These are phyloP conservation scores for Chironomus riparius DNA, from an alignment of 2,888 invertebrate species.

Conservation along the genomic window DNA sequence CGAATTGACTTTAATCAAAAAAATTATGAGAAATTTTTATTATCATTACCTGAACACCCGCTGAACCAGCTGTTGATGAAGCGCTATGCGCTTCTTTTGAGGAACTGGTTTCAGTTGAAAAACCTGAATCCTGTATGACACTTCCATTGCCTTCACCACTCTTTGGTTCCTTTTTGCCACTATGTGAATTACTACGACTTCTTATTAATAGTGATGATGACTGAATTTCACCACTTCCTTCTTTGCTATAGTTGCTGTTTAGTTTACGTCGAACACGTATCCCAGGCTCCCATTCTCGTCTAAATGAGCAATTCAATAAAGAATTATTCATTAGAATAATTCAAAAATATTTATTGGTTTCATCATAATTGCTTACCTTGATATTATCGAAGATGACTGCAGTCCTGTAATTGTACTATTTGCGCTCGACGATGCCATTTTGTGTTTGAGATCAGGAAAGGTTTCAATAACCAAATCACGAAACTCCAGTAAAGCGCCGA, in stretches of 20 bases:
- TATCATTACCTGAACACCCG: slow-evolving; percentile 36
- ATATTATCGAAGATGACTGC: slow-evolving; percentile 40
- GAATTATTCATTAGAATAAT: no score
- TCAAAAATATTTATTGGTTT: no score
- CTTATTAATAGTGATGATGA: slow-evolving; percentile 44
- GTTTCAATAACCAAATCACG: slow-evolving; percentile 91
- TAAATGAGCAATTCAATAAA: slow-evolving; percentile 25
- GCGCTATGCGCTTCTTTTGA: slow-evolving; percentile 70
- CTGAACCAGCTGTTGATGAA: slow-evolving; percentile 52
- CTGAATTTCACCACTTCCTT: slow-evolving; percentile 33
- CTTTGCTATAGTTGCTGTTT: slow-evolving; percentile 35
- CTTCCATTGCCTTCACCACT: slow-evolving; percentile 48
- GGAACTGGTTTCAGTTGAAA: slow-evolving; percentile 80
- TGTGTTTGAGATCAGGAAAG: slow-evolving; percentile 81
- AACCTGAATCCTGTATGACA: slow-evolving; percentile 74
- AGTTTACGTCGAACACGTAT: slow-evolving; percentile 61
- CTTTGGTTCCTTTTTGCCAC: slow-evolving; percentile 53
- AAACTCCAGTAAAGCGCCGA: slow-evolving; percentile 82
- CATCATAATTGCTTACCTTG: slow-evolving; percentile 33
- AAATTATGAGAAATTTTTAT: no score
- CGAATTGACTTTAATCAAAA: background rate
- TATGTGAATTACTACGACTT: slow-evolving; percentile 56
- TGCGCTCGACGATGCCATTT: slow-evolving; percentile 61
- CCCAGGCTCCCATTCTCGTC: slow-evolving; percentile 73
- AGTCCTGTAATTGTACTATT: slow-evolving; percentile 40